Conservation (phyloP, 2,797 vertebrate genomes). For the Micrastur ruficollis region DNA sequence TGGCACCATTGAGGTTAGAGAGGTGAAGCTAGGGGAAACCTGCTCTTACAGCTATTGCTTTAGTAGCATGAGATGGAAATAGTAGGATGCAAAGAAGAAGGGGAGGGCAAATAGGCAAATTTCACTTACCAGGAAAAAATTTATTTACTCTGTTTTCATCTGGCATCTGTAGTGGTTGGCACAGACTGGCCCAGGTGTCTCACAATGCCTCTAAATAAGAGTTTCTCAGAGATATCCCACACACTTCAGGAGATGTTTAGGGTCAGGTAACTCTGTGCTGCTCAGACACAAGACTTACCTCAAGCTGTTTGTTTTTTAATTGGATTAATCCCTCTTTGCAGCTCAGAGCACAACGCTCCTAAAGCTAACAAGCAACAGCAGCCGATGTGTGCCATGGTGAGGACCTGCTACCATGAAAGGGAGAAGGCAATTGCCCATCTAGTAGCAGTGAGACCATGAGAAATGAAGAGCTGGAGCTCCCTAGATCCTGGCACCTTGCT, state of each 20-base stretch:
- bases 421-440: not conserved
- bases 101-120: not conserved
- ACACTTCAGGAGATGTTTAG: not conserved
- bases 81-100: not conserved
- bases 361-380: not conserved
- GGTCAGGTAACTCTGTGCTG: not conserved
- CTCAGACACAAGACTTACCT: not conserved
- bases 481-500: not conserved
- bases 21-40: not conserved
- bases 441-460: not conserved
- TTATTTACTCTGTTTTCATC: not conserved
- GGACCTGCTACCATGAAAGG: fast-evolving
- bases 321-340: not conserved
- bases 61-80: not conserved
- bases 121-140: not conserved
- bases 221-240: not conserved
- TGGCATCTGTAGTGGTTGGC: not conserved
- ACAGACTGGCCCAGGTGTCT: not conserved
- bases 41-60: not conserved
- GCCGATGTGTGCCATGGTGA: fast-evolving
- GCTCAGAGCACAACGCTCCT: not conserved
- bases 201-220: not conserved
- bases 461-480: not conserved
- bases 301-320: not conserved
- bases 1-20: not conserved